Evolutionary conservation across 2,113 vertebrate genomes (phyloP), one percentile per base, ranked within the genome.

Genomic region (Jacana jacana): DNA sequence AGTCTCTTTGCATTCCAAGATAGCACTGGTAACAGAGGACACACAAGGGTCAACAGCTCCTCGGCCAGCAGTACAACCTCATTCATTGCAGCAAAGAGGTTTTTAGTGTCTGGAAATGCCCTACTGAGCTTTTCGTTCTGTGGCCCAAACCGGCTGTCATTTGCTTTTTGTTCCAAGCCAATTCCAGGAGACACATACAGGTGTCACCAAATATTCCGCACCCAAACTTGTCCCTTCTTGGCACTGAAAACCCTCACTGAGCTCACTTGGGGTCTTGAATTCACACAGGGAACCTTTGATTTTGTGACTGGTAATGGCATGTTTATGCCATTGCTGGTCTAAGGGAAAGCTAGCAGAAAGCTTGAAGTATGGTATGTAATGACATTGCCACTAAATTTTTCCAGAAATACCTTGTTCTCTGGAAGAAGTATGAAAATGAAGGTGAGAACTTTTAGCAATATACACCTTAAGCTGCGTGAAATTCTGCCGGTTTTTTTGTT

Each of bases 1-100:
- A 95, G 86, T 77, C 95, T 86, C 83, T 86, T 66, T 93, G 92
- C 93, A 96, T 97, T 97, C 96, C 96, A 96, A 96, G 95, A 96
- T 89, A 94, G 92, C 96, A 95, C 90, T 0, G 2, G 93, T 88
- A 96, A 96, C 93, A 93, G 88, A 93, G 96, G 92, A 97, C 95
- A 94, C 0, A 0, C 73, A 94, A 87, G 92, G 95, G 95, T 97
- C 95, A 96, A 96, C 90, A 94, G 80, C 82, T 94, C 90, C 90
- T 95, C n/a, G 15, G 61, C 69, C 88, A 94, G 86, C 80, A 89
- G 72, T 86, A 85, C 52, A 93, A 72, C 52, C 57, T 92, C 86
- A 95, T 94, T 94, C 88, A 93, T 40, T 76, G 61, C 61, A 79
- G 76, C 69, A 84, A 88, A 88, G 88, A 91, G 80, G 64, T 88